These are phyloP conservation scores for Myopa tessellatipennis DNA, from an alignment of 2,888 invertebrate species.

Conservation along the genomic window DNA sequence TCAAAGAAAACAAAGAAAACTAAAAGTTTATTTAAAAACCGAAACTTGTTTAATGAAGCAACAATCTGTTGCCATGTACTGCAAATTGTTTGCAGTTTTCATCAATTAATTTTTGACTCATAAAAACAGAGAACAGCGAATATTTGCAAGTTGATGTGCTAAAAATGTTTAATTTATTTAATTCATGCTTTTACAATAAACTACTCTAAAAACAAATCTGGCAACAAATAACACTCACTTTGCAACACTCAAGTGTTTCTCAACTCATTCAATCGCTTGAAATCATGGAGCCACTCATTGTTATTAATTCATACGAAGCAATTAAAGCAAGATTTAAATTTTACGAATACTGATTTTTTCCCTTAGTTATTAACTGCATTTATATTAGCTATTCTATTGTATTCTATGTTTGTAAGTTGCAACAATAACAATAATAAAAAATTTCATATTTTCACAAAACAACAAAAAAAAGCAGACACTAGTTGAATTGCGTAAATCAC, in stretches of 20 bases:
- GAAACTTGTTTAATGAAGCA: background rate
- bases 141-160: background rate
- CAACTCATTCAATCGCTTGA: too few relatives aligned
- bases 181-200: too few relatives aligned
- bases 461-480: background rate
- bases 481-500: background rate
- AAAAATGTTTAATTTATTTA: too few relatives aligned
- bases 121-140: background rate
- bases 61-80: too few relatives aligned
- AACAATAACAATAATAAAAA: conserved; percentile 27
- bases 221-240: too few relatives aligned
- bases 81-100: too few relatives aligned
- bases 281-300: too few relatives aligned
- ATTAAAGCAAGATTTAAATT: conserved; percentile 8
- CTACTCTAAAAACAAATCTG: too few relatives aligned
- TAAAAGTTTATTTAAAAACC: background rate
- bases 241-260: too few relatives aligned
- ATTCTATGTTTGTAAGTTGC: too few relatives aligned
- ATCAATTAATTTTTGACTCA: background rate
- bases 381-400: background rate
- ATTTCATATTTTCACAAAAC: conserved; percentile 28
- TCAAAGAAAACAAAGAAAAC: background rate
- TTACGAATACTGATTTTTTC: background rate
- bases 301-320: conserved; percentile 11
- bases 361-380: background rate